Base-by-base conservation (phyloP, 1,140 invertebrate genomes). In the Drosophila burlai region DNA sequence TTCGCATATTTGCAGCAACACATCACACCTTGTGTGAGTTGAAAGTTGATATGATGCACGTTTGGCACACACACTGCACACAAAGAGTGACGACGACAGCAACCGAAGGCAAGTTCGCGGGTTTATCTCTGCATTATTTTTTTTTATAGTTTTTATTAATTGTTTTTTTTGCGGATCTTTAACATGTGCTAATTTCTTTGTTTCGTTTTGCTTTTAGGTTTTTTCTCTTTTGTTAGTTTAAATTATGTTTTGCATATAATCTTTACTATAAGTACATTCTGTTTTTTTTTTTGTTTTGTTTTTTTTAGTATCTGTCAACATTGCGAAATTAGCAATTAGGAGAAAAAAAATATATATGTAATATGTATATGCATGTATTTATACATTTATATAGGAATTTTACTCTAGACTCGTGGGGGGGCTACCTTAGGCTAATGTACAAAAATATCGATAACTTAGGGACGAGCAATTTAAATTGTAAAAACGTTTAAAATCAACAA, bases 401-500 rank as follows among this genome's bases (percentile, higher is more conserved):
- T 62, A 73, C 62, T 62, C 67, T 85, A 81, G 63, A 77, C 73
- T 84, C 59, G 46, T 81, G 73, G 77, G 50, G 34, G 24, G 24
- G 65, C 83, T 87, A 86, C 52, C 83, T 86, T 87, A 87, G 77
- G 67, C 81, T 87, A 87, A 71, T 89, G 80, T 87, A 87, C 76
- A 87, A 87, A 87, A 87, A 87, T 87, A 87, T 87, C 68, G 50
- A 62, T 89, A 89, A 87, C 84, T 83, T 86, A 87, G 71, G 50
- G 75, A 52, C 83, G 84, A 89, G 79, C 64, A 87, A 83, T 73
- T 80, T 60, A 80, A 82, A 69, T 71, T 63, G 45, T 65, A 65
- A 74, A 63, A 64, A 66, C 64, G 7, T 75, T 76, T 63, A 81
- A 76, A 75, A 86, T 80, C 55, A 81, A 76, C 76, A 87, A 64